Conservation (phyloP, 2,888 invertebrate genomes). For the Dynastes hyllus region DNA sequence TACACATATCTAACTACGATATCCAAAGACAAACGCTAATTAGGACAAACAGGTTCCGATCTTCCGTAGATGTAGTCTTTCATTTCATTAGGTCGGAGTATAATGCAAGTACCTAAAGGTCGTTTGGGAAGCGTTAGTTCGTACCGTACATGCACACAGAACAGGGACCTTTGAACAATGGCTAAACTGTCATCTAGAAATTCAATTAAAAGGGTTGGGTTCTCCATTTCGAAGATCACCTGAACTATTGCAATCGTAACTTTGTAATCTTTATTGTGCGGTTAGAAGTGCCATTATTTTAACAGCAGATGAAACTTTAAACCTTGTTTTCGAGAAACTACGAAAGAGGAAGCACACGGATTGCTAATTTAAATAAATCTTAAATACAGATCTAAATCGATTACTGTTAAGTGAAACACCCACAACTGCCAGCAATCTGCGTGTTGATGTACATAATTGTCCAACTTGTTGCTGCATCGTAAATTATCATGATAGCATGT, state of each 20-base stretch:
- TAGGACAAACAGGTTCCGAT: not conserved
- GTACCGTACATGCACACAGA: not conserved
- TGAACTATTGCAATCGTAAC: slow-evolving; percentile 18
- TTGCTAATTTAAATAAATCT: too few species aligned
- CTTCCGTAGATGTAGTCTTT: not conserved
- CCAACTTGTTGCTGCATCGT: too few species aligned
- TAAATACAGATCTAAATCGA: too few species aligned
- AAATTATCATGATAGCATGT: too few species aligned
- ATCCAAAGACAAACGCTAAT: not conserved
- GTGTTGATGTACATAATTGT: too few species aligned
- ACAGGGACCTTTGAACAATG: not conserved
- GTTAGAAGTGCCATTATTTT: not conserved
- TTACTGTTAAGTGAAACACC: too few species aligned
- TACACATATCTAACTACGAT: not conserved
- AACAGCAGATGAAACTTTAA: too few species aligned
- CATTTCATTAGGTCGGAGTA: not conserved
- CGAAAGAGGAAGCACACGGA: too few species aligned
- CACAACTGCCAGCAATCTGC: too few species aligned
- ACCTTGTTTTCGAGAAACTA: too few species aligned
- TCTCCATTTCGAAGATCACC: not conserved
- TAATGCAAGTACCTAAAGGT: not conserved
- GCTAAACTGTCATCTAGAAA: not conserved
- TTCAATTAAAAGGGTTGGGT: slow-evolving; percentile 22
- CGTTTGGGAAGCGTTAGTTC: too few species aligned
- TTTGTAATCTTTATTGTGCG: not conserved